phyloP scores from a whole-genome alignment of 2,888 invertebrate genomes.

The Agrotis exclamationis region DNA sequence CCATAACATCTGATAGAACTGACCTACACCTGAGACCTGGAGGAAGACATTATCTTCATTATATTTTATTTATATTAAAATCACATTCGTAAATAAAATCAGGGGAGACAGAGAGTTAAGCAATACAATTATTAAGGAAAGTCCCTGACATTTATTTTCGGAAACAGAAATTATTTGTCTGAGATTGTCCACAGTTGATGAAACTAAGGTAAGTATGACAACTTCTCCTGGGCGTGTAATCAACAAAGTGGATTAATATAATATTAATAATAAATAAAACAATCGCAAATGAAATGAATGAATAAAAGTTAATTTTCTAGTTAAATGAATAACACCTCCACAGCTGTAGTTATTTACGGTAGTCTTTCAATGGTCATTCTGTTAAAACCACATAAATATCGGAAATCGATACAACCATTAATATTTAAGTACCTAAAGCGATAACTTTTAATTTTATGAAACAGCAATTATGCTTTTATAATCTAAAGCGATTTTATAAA shows the following conservation, averaged over 20 bases:
- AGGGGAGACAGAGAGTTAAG: no score
- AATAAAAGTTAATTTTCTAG: background rate
- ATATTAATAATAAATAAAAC: background rate
- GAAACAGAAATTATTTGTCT: no score
- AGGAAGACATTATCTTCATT: no score
- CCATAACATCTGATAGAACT: no score
- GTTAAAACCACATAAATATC: slow-evolving; percentile 30
- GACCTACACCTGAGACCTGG: no score
- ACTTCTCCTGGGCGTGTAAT: background rate
- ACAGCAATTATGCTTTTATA: slow-evolving; percentile 40
- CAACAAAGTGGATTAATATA: background rate
- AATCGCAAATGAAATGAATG: background rate
- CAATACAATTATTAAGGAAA: no score
- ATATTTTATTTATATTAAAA: no score
- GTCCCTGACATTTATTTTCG: no score
- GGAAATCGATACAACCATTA: slow-evolving; percentile 48
- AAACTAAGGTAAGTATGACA: background rate
- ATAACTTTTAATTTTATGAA: slow-evolving; percentile 46
- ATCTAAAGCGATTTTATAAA: slow-evolving; percentile 37
- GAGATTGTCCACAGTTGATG: background rate
- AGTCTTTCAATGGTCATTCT: slow-evolving; percentile 30
- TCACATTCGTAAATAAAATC: no score
- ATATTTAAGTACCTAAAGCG: slow-evolving; percentile 17
- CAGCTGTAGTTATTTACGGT: background rate
- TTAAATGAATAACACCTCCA: background rate